These are phyloP conservation scores for Atethmia centrago DNA, from an alignment of 2,888 invertebrate species.

Conservation along the genomic window DNA sequence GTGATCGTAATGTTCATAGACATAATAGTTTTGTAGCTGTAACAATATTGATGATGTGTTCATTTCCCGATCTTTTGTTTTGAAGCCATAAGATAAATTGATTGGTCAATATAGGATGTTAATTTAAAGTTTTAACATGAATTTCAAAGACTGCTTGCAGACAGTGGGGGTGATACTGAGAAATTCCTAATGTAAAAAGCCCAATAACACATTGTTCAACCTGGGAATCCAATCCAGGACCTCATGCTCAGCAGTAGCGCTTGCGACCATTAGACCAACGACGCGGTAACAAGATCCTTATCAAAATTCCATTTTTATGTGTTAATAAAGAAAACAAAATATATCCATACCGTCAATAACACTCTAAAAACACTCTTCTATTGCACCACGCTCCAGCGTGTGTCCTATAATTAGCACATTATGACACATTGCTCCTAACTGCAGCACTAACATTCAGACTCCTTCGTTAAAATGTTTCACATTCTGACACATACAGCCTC, in stretches of 20 bases:
- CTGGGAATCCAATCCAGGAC: no score
- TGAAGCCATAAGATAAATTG: conserved; percentile 14
- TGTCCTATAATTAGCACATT: conserved; percentile 40
- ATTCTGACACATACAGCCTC: conserved; percentile 46
- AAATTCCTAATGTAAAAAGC: no score
- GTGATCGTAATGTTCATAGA: neutral
- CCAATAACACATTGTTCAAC: no score
- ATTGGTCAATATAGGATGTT: neutral
- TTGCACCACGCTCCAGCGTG: neutral
- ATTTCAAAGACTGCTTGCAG: no score
- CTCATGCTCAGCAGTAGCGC: no score
- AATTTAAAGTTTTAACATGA: no score
- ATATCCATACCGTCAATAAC: neutral
- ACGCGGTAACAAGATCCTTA: no score
- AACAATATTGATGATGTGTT: conserved; percentile 24
- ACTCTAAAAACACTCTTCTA: conserved; percentile 14
- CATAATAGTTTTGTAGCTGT: conserved; percentile 2
- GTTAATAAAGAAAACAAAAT: neutral
- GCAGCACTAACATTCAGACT: conserved; percentile 17
- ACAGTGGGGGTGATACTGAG: no score
- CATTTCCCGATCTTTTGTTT: conserved; percentile 31
- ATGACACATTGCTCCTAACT: conserved; percentile 47
- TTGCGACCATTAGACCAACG: no score
- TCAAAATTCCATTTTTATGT: no score
- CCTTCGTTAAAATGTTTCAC: conserved; percentile 61